Conservation (phyloP, 2,888 invertebrate species). For the Oscheius sp. region DNA sequence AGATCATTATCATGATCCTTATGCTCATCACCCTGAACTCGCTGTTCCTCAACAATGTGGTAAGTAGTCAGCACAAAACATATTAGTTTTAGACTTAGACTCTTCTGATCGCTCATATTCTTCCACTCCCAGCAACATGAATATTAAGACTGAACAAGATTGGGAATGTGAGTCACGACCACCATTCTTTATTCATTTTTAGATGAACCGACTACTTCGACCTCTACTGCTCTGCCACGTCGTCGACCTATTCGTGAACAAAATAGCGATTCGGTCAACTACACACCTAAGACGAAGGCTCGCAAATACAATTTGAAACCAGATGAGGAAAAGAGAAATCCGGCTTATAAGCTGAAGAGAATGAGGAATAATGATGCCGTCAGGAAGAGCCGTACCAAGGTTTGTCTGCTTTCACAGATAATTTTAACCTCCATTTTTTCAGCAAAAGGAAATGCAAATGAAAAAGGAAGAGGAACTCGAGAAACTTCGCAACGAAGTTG, state of each 20-base stretch:
- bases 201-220: slow-evolving; percentile 26
- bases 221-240: background rate
- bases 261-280: slow-evolving; percentile 25
- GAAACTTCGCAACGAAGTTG: slow-evolving; percentile 8
- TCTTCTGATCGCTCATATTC: slow-evolving; percentile 19
- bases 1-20: slow-evolving; percentile 29
- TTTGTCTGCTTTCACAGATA: background rate
- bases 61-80: background rate
- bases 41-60: slow-evolving; percentile 1
- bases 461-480: slow-evolving; percentile 35
- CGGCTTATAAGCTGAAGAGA: slow-evolving; percentile 48
- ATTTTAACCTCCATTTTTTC: slow-evolving; percentile 7
- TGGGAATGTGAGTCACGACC: slow-evolving; percentile 7
- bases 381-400: slow-evolving; percentile 48
- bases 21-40: slow-evolving; percentile 15
- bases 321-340: slow-evolving; percentile 43
- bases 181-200: background rate
- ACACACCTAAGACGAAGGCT: slow-evolving; percentile 39
- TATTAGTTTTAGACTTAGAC: background rate
- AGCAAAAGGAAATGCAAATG: slow-evolving; percentile 38
- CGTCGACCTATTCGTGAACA: slow-evolving; percentile 6
- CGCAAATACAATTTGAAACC: slow-evolving; percentile 44
- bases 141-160: slow-evolving; percentile 10
- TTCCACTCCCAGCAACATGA: slow-evolving; percentile 13
- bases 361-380: slow-evolving; percentile 56